Base-by-base conservation (phyloP, 2,797 vertebrate genomes). In the Mallotus villosus region DNA sequence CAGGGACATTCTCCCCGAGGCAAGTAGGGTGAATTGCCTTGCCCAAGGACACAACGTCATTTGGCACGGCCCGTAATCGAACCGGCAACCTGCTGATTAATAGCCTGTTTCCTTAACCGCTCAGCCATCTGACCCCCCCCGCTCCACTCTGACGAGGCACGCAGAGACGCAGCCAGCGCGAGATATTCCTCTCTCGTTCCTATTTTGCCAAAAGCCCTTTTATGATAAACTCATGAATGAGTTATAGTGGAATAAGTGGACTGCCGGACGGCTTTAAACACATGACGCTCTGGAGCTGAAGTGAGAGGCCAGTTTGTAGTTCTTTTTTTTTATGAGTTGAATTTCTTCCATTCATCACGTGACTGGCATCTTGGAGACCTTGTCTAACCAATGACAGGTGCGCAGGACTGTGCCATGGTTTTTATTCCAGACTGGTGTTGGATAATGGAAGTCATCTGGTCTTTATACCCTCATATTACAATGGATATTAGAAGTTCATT, bases 361-460 rank as follows among this genome's bases (percentile, higher is more conserved):
- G 82, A 77, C 71, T 74, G 73, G 74, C 74, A 78, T 74, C 58
- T 55, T 74, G 78, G 37, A 75, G 62, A 60, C 1, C 2, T 11
- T 74, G 71, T 81, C 8, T 88, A 87, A 90, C 77, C 67, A 79
- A 14, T 85, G 78, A 78, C 88, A 88, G 85, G 85, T 87, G 85
- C 79, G 76, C 76, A 76, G 34, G 66, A 58, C 64, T 41, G 74
- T 86, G 71, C 63, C 74, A 73, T 66, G 79, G 76, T 84, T 84
- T 78, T 71, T 71, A 77, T 82, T 81, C 79, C 79, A 81, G 68
- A 84, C 73, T 82, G 71, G 51, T 64, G 77, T 74, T 76, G 61
- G 70, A 34, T 87, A 89, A 87, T 90, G 65, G 68, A 80, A 88
- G 71, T 84, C 83, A 89, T 84, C 85, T 90, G 86, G 70, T 60